These are phyloP conservation scores for Pedetes capensis DNA, from an alignment of 2,113 vertebrate species.

Conservation along the genomic window DNA sequence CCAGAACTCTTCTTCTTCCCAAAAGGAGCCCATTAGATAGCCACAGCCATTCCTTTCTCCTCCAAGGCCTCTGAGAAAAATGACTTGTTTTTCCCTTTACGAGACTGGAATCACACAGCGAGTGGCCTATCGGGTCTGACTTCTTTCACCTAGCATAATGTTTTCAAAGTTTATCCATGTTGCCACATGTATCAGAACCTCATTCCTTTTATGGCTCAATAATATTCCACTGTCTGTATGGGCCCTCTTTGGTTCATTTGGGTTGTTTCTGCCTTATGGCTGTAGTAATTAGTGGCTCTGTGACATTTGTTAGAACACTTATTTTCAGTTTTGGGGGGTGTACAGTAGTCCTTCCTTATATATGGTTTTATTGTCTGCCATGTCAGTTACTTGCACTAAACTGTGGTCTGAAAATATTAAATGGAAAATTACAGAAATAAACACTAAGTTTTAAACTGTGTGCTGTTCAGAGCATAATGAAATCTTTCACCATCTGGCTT, in stretches of 20 bases:
- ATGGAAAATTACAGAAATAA: not conserved
- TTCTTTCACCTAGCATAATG: not conserved
- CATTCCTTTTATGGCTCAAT: not conserved
- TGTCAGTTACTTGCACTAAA: not conserved
- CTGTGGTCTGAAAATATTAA: not conserved
- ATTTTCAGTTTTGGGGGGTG: not conserved
- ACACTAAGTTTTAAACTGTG: not conserved
- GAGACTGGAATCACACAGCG: not conserved
- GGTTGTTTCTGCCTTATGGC: not conserved
- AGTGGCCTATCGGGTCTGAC: not conserved
- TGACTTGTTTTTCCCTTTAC: not conserved
- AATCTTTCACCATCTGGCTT: not conserved
- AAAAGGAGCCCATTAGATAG: not conserved
- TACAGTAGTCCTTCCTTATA: not conserved
- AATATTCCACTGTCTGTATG: not conserved
- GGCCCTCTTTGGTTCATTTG: not conserved
- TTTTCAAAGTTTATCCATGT: not conserved
- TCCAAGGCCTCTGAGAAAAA: not conserved
- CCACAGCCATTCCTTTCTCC: not conserved
- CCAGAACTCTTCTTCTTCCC: not conserved
- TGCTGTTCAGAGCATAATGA: not conserved
- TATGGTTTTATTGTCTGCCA: not conserved
- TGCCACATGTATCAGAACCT: accelerated
- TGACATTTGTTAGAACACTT: not conserved
- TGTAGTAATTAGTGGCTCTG: not conserved